Conservation (phyloP, 2,797 vertebrate species). For the Acanthurus tractus region DNA sequence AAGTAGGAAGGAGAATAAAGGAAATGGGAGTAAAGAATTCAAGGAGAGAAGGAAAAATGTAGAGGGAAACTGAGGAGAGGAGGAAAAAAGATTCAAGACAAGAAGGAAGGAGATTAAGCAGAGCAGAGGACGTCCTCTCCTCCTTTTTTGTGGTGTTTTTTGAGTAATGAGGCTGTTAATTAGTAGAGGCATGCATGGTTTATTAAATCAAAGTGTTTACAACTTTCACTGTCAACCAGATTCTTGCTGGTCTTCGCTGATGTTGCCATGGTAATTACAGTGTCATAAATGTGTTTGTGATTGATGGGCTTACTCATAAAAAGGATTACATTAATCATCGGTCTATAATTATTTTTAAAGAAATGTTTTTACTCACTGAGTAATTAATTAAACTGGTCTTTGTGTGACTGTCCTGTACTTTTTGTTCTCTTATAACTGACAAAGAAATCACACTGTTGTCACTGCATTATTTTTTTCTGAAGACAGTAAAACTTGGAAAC, state of each 20-base stretch:
- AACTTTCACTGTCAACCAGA: slow-evolving; percentile 80
- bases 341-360: slow-evolving; percentile 40
- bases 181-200: slow-evolving; percentile 81
- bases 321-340: slow-evolving; percentile 35
- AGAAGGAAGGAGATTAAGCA: slow-evolving; percentile 47
- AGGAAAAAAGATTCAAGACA: slow-evolving; percentile 30
- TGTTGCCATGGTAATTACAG: slow-evolving; percentile 71
- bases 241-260: slow-evolving; percentile 68
- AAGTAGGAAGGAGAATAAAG: slow-evolving; percentile 27
- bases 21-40: slow-evolving; percentile 29
- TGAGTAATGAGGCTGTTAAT: slow-evolving; percentile 87
- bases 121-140: slow-evolving; percentile 57
- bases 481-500: neutral
- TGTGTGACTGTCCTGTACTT: neutral
- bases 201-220: slow-evolving; percentile 88
- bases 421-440: neutral
- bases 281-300: slow-evolving; percentile 43
- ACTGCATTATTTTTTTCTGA: neutral
- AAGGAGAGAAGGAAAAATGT: slow-evolving; percentile 16
- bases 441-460: neutral
- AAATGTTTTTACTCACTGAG: slow-evolving; percentile 12
- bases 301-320: slow-evolving; percentile 38
- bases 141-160: slow-evolving; percentile 57
- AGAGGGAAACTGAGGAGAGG: slow-evolving; percentile 29
- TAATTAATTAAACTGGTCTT: slow-evolving; percentile 15